Percentiles rank a stretch among this genome's conserved stretches.
Conservation (phyloP, 2,113 vertebrate species). For the Rousettus leschenaultii region DNA sequence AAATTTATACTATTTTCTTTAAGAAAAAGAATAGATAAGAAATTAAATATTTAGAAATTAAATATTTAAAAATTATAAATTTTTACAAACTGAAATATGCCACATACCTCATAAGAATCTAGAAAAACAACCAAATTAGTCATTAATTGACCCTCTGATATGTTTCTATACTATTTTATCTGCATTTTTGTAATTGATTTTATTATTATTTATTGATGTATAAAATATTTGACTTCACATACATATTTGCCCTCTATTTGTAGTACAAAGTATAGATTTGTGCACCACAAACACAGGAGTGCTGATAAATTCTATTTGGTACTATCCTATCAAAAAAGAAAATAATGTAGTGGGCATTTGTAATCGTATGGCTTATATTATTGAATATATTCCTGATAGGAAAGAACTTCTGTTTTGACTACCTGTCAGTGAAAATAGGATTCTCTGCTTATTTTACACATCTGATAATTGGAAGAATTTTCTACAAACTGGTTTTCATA, state of each 20-base stretch:
- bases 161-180: background rate
- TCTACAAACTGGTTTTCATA: background rate
- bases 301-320: background rate
- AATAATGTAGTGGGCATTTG: background rate
- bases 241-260: background rate
- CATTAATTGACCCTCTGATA: background rate
- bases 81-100: conserved; percentile 7
- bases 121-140: background rate
- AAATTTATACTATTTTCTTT: background rate
- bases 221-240: background rate
- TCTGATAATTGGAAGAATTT: background rate
- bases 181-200: background rate
- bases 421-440: background rate
- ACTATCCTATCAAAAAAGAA: background rate
- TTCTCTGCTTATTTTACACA: background rate
- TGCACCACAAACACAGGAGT: background rate
- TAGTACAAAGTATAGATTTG: background rate
- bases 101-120: background rate
- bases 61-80: background rate
- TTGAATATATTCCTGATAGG: background rate
- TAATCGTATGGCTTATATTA: background rate
- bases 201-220: background rate
- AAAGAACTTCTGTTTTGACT: background rate
- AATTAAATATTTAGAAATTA: conserved; percentile 7
- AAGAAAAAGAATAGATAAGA: background rate